phyloP scores from a whole-genome alignment of 2,113 vertebrate species.

The Dicrurus megarhynchus region DNA sequence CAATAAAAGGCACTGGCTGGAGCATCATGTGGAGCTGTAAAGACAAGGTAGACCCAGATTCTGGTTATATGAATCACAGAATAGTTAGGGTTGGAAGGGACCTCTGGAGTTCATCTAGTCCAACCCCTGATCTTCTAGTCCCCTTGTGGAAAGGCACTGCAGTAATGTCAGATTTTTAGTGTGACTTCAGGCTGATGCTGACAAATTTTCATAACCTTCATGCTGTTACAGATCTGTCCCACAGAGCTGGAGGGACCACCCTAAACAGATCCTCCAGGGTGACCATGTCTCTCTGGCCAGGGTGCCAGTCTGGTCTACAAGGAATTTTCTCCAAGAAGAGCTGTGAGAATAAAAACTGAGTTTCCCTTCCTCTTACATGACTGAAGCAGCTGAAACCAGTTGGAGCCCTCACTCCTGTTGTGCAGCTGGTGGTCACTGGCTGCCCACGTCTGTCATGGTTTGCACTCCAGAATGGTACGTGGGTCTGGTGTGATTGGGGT shows the following conservation, averaged over 20 bases:
- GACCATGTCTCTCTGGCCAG: background rate
- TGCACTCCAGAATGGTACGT: background rate
- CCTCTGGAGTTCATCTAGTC: background rate
- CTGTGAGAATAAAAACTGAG: background rate
- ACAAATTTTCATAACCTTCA: background rate
- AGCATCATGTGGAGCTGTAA: background rate
- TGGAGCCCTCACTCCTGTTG: background rate
- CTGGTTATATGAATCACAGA: background rate
- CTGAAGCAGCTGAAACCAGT: background rate
- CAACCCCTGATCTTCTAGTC: background rate
- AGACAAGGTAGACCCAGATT: background rate
- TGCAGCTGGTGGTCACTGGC: background rate
- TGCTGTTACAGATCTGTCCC: background rate
- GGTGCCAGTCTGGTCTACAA: fast-evolving
- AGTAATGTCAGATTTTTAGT: background rate
- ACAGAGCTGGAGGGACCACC: background rate
- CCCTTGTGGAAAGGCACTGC: background rate
- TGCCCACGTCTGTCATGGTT: fast-evolving
- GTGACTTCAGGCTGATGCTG: background rate
- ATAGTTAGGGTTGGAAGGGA: background rate
- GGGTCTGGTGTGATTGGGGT: background rate
- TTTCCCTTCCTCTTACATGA: background rate
- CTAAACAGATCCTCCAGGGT: background rate
- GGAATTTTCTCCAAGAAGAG: background rate
- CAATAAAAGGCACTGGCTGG: background rate